Percentiles rank a stretch among this genome's conserved stretches.
phyloP scores from a whole-genome alignment of 2,888 invertebrate species.

The Brachyopa scutellaris region DNA sequence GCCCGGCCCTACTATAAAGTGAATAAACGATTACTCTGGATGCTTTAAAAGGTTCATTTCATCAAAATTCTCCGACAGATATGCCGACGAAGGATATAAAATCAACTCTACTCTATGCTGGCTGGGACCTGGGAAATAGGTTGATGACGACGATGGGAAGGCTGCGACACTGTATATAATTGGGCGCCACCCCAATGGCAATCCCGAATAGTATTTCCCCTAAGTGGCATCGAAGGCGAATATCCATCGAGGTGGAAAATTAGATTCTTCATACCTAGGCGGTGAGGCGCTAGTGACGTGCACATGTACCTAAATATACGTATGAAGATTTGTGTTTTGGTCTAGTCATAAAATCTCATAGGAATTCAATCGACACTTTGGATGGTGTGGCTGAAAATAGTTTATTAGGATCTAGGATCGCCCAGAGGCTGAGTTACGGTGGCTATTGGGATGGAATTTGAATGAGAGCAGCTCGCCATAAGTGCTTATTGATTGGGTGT shows the following conservation, averaged over 20 bases:
- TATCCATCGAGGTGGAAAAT: conserved; percentile 49
- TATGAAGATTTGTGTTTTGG: too few species aligned
- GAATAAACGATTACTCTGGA: conserved; percentile 31
- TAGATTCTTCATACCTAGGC: conserved; percentile 39
- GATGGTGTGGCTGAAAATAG: not conserved
- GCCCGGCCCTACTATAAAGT: conserved; percentile 7
- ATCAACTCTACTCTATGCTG: not conserved
- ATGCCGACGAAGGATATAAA: not conserved
- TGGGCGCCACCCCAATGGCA: conserved; percentile 21
- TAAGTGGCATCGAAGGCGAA: conserved; percentile 12
- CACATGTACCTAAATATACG: not conserved
- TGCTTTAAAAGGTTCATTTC: conserved; percentile 18
- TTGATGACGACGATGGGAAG: not conserved
- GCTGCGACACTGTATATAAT: conserved; percentile 7
- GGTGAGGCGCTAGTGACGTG: not conserved
- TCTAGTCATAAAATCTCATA: not conserved
- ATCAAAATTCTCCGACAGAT: not conserved
- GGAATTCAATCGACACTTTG: conserved; percentile 29
- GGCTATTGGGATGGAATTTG: not conserved
- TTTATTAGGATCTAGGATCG: not conserved
- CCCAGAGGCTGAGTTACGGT: not conserved
- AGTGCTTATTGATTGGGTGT: not conserved
- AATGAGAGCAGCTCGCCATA: not conserved
- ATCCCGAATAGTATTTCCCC: conserved; percentile 1
- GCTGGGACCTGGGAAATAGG: not conserved